Base-by-base conservation (phyloP, 2,797 vertebrate genomes). In the Esox masquinongy region DNA sequence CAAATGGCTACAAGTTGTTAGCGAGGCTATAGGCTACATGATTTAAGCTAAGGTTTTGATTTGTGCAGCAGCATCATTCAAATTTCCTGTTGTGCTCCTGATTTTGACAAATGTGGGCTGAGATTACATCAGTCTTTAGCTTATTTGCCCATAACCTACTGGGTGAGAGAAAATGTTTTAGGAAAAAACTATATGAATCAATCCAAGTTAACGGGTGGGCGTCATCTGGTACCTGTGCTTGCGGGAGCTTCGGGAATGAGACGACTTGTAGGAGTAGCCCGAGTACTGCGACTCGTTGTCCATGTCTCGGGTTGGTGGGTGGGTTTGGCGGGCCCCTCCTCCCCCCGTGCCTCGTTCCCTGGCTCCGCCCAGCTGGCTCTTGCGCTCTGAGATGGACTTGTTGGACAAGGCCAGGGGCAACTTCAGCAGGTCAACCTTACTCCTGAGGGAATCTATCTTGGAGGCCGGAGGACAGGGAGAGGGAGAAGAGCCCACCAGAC, bases 381-480 rank as follows among this genome's bases (percentile, higher is more conserved):
- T 95, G 79, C 93, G 93, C 84, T 94, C 91, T 0, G 92, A 89
- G 89, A 95, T 92, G 83, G 94, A 94, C 90, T 93, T 94, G 82
- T 93, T 89, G 74, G 94, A 92, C 79, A 98, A 95, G 82, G 95
- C 92, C 83, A 99, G 87, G 36, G 97, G 97, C 92, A 95, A 95
- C 93, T 95, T 96, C 92, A 97, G 90, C 89, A 99, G 94, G 87
- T 98, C 97, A 87, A 98, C 97, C 6, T 96, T 98, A 83, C 95
- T 97, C 97, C 95, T 96, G 95, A 99, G 94, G 95, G 97, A 96
- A 96, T 99, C 97, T 98, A 99, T 99, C 94, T 96, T 97, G 97
- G 95, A 96, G 88, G 93, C 90, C 83, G 90, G 84, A 50, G 68
- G 78, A 78, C 71, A 80, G 14, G 80, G 74, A 85, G 81, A 75